These are phyloP conservation scores for Mantis religiosa DNA, from an alignment of 2,888 invertebrate genomes.

Conservation along the genomic window DNA sequence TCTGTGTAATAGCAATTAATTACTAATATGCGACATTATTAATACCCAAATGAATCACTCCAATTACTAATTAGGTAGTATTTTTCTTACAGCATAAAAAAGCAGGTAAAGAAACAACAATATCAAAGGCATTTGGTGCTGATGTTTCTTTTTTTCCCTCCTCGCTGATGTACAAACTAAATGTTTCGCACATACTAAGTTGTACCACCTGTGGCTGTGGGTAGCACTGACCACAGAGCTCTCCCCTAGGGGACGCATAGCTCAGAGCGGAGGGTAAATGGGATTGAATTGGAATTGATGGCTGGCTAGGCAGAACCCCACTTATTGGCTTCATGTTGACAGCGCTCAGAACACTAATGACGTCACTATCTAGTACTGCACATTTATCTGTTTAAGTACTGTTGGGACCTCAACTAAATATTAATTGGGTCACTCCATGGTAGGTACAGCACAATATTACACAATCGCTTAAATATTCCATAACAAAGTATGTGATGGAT, in stretches of 20 bases:
- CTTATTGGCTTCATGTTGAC: neutral
- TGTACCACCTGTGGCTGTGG: neutral
- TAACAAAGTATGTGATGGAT: too few species aligned
- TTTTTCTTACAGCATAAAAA: too few species aligned
- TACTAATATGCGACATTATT: too few species aligned
- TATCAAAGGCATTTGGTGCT: too few species aligned
- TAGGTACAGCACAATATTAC: too few species aligned
- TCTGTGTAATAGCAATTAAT: too few species aligned
- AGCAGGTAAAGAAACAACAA: too few species aligned
- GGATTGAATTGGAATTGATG: conserved; percentile 16
- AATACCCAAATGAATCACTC: too few species aligned
- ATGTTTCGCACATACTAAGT: neutral
- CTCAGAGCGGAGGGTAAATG: neutral
- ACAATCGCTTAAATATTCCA: too few species aligned
- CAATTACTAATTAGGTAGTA: too few species aligned
- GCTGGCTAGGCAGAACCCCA: neutral
- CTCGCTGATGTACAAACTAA: neutral
- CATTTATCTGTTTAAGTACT: neutral
- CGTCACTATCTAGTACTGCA: neutral
- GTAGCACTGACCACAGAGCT: neutral
- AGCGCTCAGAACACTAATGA: neutral
- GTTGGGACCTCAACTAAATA: neutral
- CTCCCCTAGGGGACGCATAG: neutral
- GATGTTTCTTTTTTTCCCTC: neutral
- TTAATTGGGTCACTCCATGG: too few species aligned